Conservation (phyloP, 2,113 vertebrate species). For the Rynchops niger region DNA sequence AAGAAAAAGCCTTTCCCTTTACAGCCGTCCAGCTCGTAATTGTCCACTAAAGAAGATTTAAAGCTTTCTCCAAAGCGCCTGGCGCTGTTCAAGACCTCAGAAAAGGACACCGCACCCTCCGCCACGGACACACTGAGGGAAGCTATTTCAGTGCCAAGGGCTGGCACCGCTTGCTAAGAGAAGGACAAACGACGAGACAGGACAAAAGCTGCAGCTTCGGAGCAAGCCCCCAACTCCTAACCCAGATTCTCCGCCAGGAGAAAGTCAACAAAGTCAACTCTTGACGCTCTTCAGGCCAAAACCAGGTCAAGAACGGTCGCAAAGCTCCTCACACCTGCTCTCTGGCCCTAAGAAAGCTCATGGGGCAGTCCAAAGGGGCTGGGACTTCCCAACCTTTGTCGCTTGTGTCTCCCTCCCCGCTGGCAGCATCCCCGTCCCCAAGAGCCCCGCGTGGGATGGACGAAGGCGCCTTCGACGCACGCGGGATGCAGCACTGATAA, state of each 20-base stretch:
- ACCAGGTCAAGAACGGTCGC: accelerated
- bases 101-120: neutral
- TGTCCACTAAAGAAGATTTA: neutral
- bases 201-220: neutral
- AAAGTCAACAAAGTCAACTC: neutral
- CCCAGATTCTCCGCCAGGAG: neutral
- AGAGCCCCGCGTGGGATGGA: neutral
- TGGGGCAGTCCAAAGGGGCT: accelerated
- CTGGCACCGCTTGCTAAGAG: accelerated
- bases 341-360: neutral
- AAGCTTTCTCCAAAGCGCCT: neutral
- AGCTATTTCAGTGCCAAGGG: neutral
- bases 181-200: neutral
- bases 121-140: accelerated
- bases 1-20: neutral
- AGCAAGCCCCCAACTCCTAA: neutral
- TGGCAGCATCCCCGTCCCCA: neutral
- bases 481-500: neutral
- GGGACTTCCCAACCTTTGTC: neutral
- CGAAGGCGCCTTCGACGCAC: neutral
- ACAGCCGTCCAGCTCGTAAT: neutral
- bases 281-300: neutral
- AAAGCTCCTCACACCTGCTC: neutral
- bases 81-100: neutral
- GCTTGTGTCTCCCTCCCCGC: accelerated